Percentiles rank a stretch among this genome's conserved stretches.
Conservation (phyloP, 2,797 vertebrate genomes). For the Cercopithecus neglectus region DNA sequence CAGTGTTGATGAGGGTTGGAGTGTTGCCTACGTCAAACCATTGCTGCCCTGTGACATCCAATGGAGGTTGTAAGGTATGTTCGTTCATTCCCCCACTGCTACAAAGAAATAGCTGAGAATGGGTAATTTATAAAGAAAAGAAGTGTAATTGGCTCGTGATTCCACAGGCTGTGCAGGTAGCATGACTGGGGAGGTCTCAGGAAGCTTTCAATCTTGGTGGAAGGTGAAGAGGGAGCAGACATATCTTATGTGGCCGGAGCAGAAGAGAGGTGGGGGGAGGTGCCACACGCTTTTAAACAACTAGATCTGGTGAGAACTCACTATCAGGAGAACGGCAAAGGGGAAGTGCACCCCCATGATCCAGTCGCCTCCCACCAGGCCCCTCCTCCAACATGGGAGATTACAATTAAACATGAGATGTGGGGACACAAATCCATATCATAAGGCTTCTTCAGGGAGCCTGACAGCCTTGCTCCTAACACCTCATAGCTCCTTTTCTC, state of each 20-base stretch:
- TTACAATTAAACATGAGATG: background rate
- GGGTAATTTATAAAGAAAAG: background rate
- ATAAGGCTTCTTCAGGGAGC: background rate
- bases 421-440: background rate
- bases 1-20: background rate
- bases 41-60: background rate
- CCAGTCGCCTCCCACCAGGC: background rate
- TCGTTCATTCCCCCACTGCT: background rate
- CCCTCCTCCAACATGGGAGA: background rate
- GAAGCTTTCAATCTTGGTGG: background rate
- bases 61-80: background rate
- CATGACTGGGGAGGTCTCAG: background rate
- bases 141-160: background rate
- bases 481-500: accelerated
- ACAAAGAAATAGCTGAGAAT: background rate
- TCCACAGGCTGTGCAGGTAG: background rate
- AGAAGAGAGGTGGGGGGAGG: background rate
- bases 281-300: background rate
- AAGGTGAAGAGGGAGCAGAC: background rate
- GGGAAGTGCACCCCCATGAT: background rate
- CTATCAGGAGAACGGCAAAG: background rate
- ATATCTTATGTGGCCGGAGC: background rate
- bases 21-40: background rate
- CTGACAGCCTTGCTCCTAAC: too few relatives aligned
- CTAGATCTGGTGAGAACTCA: background rate